phyloP scores from a whole-genome alignment of 1,140 invertebrate genomes.

The Adoxophyes honmai region DNA sequence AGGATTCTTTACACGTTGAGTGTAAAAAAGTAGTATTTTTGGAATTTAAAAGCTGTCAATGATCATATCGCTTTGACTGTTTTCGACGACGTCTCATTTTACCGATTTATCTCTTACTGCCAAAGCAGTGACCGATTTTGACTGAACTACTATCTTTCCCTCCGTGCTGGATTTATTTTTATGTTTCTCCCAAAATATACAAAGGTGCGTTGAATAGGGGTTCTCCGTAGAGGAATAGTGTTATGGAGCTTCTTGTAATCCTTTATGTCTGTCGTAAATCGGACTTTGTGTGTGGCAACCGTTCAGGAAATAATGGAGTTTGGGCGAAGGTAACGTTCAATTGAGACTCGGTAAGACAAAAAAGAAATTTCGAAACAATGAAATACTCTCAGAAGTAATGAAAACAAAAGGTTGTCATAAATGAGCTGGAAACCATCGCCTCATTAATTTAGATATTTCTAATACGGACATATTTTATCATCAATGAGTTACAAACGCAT shows the following conservation, averaged over 20 bases:
- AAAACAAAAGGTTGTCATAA: too few species aligned
- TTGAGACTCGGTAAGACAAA: background rate
- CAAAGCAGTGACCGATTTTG: background rate
- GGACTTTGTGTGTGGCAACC: slow-evolving; percentile 35
- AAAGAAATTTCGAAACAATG: too few species aligned
- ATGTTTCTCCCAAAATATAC: slow-evolving; percentile 8
- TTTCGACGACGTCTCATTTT: background rate
- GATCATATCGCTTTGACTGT: slow-evolving; percentile 29
- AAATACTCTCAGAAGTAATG: too few species aligned
- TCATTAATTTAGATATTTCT: too few species aligned
- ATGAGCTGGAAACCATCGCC: too few species aligned
- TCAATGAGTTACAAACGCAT: background rate
- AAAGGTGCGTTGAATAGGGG: slow-evolving; percentile 19
- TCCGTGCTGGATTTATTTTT: background rate
- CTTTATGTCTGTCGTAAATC: slow-evolving; percentile 47
- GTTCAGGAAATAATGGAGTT: background rate
- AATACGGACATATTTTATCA: too few species aligned
- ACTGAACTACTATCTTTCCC: too few species aligned
- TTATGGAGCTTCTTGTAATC: slow-evolving; percentile 54
- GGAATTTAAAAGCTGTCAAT: slow-evolving; percentile 45
- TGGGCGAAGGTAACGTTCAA: background rate
- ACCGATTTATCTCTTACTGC: background rate
- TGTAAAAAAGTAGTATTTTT: slow-evolving; percentile 42
- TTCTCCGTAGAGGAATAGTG: slow-evolving; percentile 40
- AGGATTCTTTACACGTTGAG: slow-evolving; percentile 43